Conservation (phyloP, 2,797 vertebrate species). For the Sarcoramphus papa region DNA sequence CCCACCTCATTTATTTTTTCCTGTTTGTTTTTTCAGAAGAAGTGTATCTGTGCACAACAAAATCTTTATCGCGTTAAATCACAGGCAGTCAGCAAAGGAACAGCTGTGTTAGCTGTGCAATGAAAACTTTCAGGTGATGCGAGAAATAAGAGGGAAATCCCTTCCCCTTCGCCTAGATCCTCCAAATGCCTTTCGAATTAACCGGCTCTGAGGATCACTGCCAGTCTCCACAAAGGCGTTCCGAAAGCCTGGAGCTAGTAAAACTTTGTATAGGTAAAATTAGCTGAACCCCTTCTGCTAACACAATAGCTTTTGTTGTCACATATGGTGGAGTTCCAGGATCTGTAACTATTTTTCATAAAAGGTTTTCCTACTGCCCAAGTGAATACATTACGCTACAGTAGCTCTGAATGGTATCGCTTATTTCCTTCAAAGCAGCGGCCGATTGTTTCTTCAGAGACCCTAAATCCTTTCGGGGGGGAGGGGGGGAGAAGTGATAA, state of each 20-base stretch:
- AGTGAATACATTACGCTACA: neutral
- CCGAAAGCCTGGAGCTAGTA: neutral
- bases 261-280: slow-evolving; percentile 31
- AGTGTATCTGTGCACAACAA: neutral
- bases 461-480: neutral
- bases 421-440: neutral
- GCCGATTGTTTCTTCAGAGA: neutral
- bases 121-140: neutral
- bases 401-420: neutral
- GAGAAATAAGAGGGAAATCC: neutral
- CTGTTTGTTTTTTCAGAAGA: neutral
- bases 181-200: neutral
- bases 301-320: slow-evolving; percentile 13
- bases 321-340: neutral
- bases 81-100: neutral
- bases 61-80: neutral
- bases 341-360: slow-evolving; percentile 35
- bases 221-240: slow-evolving; percentile 4
- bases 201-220: neutral
- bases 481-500: neutral
- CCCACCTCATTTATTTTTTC: neutral
- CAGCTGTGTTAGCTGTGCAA: neutral
- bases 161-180: neutral
- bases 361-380: neutral
- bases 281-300: neutral